A percentile compares a stretch with the other conserved stretches of the same genome.
Conservation (phyloP, 2,888 invertebrate species). For the Achlya flavicornis region DNA sequence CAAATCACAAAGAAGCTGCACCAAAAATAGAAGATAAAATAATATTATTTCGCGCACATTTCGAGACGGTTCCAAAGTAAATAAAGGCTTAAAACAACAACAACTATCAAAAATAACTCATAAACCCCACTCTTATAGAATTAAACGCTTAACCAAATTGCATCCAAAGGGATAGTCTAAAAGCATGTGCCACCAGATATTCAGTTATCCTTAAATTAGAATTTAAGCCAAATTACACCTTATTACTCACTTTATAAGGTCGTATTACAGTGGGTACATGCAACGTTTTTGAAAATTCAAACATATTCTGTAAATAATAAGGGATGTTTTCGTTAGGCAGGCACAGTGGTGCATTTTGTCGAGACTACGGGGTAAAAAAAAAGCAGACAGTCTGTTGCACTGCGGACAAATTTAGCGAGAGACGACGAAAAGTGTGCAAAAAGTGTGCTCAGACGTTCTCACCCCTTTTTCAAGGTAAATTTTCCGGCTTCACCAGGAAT, state of each 20-base stretch:
- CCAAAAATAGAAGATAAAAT: neutral
- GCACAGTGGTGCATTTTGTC: constrained; percentile 45
- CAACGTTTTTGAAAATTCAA: constrained; percentile 29
- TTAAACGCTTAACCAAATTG: constrained; percentile 59
- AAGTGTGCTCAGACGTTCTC: constrained; percentile 51
- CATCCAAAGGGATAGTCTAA: constrained; percentile 50
- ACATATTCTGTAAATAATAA: constrained; percentile 38
- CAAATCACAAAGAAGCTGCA: neutral
- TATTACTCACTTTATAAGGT: constrained; percentile 34
- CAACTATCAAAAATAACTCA: constrained; percentile 45
- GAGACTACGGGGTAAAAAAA: constrained; percentile 37
- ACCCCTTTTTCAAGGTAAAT: constrained; percentile 53
- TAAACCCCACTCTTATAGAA: constrained; percentile 44
- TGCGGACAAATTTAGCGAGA: constrained; percentile 72
- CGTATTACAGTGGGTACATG: constrained; percentile 26
- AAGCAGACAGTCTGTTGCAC: constrained; percentile 38
- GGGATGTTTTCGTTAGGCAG: constrained; percentile 48
- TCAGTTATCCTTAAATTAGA: constrained; percentile 31
- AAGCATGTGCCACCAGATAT: constrained; percentile 39
- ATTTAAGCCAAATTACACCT: constrained; percentile 32
- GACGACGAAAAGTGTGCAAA: constrained; percentile 55
- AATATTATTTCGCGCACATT: constrained; percentile 7
- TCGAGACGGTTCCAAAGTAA: constrained; percentile 22
- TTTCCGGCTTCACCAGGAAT: constrained; percentile 43
- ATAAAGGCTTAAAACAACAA: constrained; percentile 23